Evolutionary conservation across 2,888 invertebrate genomes (phyloP), one percentile per base, ranked within the genome.

Genomic region (Invenusta paracnida): DNA sequence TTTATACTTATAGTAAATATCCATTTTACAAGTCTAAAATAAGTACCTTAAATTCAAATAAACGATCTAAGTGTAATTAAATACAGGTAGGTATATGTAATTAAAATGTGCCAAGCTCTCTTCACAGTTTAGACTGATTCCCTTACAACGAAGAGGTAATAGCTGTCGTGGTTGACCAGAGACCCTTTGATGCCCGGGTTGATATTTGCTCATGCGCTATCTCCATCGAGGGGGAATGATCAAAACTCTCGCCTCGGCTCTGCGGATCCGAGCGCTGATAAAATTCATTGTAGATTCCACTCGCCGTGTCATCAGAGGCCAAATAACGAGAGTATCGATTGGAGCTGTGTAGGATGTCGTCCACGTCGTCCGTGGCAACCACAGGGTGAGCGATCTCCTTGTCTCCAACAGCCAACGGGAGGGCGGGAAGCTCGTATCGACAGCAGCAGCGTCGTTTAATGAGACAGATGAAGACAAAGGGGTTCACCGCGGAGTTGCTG

Each of bases 401-500:
- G 73, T 84, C 66, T n/a, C 84, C 84, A 1, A 81, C 81, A 17
- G 82, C 82, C 67, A 84, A 83, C 0, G 73, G 84, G 17, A 84
- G 84, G 0, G 73, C 23, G 13, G 84, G 84, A n/a, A 84, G 67
- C 67, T 84, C 84, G 13, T 67, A 81, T 83, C 84, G 84, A 83
- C 84, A 84, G 84, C 84, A 84, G 82, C 84, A 67, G 5, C 28
- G 66, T 29, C 66, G 29, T 23, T 81, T 84, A 28, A 84, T 84
- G n/a, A 84, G 84, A 81, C 84, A 84, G 48, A 88, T 89, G 84
- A 89, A 88, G 85, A 91, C 89, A 30, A 91, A 86, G 0, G 91
- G 91, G 0, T 91, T 91, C 2, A 90, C 88, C 5, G 90, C 88
- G 0, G 91, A 89, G 82, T 91, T 90, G 79, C 89, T 88, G 90